Percentiles rank a stretch among this genome's conserved stretches.
These are phyloP conservation scores for Micromys minutus DNA, from an alignment of 2,113 vertebrate genomes.

Conservation along the genomic window DNA sequence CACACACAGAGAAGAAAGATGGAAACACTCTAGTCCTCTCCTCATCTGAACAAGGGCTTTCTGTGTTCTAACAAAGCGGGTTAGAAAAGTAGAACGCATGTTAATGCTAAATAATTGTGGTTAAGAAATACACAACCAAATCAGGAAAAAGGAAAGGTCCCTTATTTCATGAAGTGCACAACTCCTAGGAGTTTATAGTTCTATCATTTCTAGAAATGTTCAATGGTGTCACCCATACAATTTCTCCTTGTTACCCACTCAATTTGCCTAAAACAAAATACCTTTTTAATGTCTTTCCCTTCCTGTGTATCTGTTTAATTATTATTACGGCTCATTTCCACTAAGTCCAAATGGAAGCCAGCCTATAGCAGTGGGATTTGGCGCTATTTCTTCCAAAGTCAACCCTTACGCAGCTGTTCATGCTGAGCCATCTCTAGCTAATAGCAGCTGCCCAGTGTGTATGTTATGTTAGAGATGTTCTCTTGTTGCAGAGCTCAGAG, in stretches of 20 bases:
- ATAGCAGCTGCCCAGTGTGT: slow-evolving; percentile 82
- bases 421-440: slow-evolving; percentile 76
- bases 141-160: neutral
- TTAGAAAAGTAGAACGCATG: neutral
- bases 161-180: neutral
- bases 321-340: slow-evolving; percentile 56
- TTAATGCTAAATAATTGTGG: neutral
- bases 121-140: neutral
- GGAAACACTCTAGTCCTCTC: neutral
- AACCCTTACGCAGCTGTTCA: slow-evolving; percentile 80
- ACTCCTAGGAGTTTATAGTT: neutral
- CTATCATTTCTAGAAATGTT: neutral
- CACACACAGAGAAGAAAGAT: neutral
- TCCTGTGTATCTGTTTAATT: slow-evolving; percentile 47
- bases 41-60: neutral
- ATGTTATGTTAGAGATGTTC: slow-evolving; percentile 79
- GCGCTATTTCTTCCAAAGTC: slow-evolving; percentile 19
- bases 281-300: neutral
- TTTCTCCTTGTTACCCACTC: neutral
- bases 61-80: neutral
- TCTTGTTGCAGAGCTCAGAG: slow-evolving; percentile 62
- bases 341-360: slow-evolving; percentile 63
- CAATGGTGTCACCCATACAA: neutral
- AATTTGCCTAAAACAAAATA: slow-evolving; percentile 17
- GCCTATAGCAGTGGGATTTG: slow-evolving; percentile 49